These are phyloP conservation scores for Acrossocheilus wenchowensis DNA, from an alignment of 2,797 vertebrate genomes.

Conservation along the genomic window DNA sequence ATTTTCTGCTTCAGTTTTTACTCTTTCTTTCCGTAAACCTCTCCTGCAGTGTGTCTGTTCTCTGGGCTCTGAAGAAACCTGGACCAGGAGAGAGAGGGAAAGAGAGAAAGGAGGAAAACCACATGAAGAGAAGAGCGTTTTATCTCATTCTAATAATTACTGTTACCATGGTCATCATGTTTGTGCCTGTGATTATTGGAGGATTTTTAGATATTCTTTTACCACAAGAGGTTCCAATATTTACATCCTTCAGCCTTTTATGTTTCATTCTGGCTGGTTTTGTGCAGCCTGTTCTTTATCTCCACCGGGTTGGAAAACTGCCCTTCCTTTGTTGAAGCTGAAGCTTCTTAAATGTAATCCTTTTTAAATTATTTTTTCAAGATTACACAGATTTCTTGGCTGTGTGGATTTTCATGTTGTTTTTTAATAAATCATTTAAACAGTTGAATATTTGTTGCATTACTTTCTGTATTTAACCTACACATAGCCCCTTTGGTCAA, in stretches of 20 bases:
- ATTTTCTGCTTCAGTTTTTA: not conserved
- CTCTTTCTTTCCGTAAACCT: not conserved
- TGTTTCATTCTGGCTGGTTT: not conserved
- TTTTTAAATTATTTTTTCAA: too few relatives aligned
- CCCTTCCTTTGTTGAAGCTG: not conserved
- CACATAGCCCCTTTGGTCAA: not conserved
- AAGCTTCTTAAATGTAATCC: not conserved
- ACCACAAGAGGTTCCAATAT: too few relatives aligned
- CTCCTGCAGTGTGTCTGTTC: conserved; percentile 1
- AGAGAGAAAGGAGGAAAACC: not conserved
- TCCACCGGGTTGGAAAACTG: not conserved
- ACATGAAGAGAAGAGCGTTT: not conserved
- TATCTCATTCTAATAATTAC: not conserved
- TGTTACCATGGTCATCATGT: not conserved
- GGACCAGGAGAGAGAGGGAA: not conserved
- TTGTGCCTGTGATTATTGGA: not conserved
- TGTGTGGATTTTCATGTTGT: conserved; percentile 15
- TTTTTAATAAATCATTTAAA: conserved; percentile 47
- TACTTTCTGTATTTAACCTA: not conserved
- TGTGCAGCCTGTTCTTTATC: not conserved
- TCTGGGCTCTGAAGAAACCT: not conserved
- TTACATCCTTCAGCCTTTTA: not conserved
- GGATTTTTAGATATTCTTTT: not conserved
- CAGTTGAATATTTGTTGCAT: not conserved
- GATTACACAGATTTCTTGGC: not conserved